These are phyloP conservation scores for Andrena praecox DNA, from an alignment of 2,888 invertebrate genomes.

Conservation along the genomic window DNA sequence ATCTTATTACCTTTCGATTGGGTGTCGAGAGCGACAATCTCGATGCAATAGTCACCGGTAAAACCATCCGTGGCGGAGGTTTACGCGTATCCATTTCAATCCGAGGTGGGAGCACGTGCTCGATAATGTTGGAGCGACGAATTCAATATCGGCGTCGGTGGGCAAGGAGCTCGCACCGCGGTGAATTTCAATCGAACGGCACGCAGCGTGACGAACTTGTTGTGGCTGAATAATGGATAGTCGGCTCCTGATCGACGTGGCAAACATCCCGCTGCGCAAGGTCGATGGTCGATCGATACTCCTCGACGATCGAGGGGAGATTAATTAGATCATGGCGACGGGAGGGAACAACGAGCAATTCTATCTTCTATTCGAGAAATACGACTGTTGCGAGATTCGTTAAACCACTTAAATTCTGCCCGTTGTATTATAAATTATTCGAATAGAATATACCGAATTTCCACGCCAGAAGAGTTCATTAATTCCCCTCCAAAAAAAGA, in stretches of 20 bases:
- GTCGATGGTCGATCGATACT: background rate
- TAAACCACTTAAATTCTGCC: no score
- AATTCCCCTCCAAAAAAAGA: no score
- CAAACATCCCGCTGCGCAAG: background rate
- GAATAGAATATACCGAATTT: no score
- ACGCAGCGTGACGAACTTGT: conserved; percentile 45
- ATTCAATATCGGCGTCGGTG: conserved; percentile 48
- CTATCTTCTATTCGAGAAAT: no score
- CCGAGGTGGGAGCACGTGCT: conserved; percentile 36
- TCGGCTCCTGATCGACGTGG: conserved; percentile 22
- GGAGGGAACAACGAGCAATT: no score
- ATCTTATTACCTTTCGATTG: conserved; percentile 3
- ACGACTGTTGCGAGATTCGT: no score
- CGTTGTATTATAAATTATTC: no score
- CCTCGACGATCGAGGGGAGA: background rate
- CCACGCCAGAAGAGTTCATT: no score
- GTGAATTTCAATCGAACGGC: conserved; percentile 54
- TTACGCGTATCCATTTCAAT: conserved; percentile 44
- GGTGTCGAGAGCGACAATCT: conserved; percentile 6
- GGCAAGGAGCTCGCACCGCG: conserved; percentile 29
- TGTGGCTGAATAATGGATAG: conserved; percentile 35
- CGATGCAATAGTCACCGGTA: conserved; percentile 17
- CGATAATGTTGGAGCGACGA: conserved; percentile 49
- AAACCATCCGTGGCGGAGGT: conserved; percentile 12
- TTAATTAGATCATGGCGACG: background rate